These are phyloP conservation scores for Subacronicta megacephala DNA, from an alignment of 2,888 invertebrate genomes.

Conservation along the genomic window DNA sequence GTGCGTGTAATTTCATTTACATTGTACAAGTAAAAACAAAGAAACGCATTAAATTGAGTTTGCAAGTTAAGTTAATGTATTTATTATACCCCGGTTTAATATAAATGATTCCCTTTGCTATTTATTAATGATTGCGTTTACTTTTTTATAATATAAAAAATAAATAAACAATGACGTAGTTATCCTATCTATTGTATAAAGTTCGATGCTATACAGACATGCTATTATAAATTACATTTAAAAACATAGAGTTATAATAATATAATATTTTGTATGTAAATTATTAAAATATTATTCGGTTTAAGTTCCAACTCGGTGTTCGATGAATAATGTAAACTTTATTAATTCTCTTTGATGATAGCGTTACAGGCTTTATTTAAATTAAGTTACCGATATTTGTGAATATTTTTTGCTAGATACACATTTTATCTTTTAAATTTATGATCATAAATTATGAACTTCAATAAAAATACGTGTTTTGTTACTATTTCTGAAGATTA, in stretches of 20 bases:
- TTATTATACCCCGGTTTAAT: not conserved
- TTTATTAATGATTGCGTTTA: too few species aligned
- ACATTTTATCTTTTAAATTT: not conserved
- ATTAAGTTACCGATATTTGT: conserved; percentile 1
- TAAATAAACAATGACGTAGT: too few species aligned
- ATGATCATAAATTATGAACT: not conserved
- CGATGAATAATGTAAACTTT: conserved; percentile 14
- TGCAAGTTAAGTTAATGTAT: conserved; percentile 11
- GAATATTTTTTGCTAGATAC: not conserved
- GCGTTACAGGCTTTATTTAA: not conserved
- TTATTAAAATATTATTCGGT: conserved; percentile 3
- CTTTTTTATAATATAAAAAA: too few species aligned
- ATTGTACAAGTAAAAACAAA: conserved; percentile 16
- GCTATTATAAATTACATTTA: not conserved
- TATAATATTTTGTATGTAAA: conserved; percentile 2
- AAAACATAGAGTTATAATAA: not conserved
- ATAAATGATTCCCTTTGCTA: too few species aligned
- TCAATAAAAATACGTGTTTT: too few species aligned
- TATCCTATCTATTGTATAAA: not conserved
- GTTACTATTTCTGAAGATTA: too few species aligned
- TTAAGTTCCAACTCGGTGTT: conserved; percentile 1
- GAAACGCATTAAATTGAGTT: conserved; percentile 20
- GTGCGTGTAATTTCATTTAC: conserved; percentile 27
- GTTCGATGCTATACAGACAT: not conserved
- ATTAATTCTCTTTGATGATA: conserved; percentile 8